Evolutionary conservation across 2,888 invertebrate genomes (phyloP), one percentile per base, ranked within the genome.

Genomic region (Drosophila incognita): DNA sequence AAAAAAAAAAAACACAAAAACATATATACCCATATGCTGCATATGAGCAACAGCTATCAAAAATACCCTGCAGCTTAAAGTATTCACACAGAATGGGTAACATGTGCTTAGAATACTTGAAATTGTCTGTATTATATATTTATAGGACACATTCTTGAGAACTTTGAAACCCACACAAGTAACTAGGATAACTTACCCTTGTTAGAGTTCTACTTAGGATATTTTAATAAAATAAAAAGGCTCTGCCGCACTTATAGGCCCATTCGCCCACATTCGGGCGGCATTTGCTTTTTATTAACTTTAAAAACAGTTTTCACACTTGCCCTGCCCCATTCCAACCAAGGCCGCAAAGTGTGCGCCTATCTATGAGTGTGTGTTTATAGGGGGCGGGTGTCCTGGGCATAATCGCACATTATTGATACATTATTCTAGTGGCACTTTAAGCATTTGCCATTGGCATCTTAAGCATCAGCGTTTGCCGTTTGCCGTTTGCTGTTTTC

Each of bases 381-480:
- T 21, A n/a, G n/a, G 46, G 15, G 52, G 51, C 21, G 63, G 82
- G 69, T 71, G 69, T 71, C 58, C 70, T 77, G 71, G 75, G 77
- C 77, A 82, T 79, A 82, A 84, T 81, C 81, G 74, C 78, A 81
- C 83, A 79, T 87, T 87, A 79, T 86, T 87, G 81, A 74, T 74
- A 79, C 81, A 81, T 76, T 81, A 76, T 77, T 84, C 67, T 64
- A 83, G 70, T 68, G 75, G 18, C 70, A 81, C 76, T 79, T 72
- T 62, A 52, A 56, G 64, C 75, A 68, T 56, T 52, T 53, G 57
- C 35, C 18, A 21, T n/a, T 33, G 24, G 13, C n/a, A 54, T 29
- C 48, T 40, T 35, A 35, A 21, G 18, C 35, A 11, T 38, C 33
- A 31, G 6, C 31, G 0, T n/a, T 57, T 31, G 10, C 15, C 49